Conservation (phyloP, 2,113 vertebrate genomes). For the Cinclus cinclus region DNA sequence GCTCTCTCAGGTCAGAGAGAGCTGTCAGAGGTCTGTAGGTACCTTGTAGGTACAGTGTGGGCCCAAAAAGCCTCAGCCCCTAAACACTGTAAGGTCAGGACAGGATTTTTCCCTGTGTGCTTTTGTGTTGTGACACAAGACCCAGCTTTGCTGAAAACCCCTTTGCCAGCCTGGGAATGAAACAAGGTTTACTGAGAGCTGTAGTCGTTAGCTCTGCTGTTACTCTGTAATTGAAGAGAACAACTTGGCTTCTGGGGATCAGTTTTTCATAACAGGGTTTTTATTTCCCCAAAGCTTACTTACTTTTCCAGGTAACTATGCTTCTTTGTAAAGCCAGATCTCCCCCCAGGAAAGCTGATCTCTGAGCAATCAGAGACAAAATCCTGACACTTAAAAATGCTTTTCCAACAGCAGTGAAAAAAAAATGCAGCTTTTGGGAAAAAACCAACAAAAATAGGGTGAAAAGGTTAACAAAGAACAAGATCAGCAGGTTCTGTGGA, state of each 20-base stretch:
- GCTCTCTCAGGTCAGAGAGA: neutral
- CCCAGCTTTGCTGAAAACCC: neutral
- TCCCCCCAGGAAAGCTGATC: neutral
- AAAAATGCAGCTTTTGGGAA: neutral
- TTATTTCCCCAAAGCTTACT: neutral
- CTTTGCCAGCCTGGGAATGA: neutral
- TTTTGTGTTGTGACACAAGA: neutral
- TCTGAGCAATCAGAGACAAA: neutral
- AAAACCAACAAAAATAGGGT: accelerated
- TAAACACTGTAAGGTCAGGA: accelerated
- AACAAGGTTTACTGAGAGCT: neutral
- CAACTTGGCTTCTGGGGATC: neutral
- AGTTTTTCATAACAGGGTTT: neutral
- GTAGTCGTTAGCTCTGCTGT: neutral
- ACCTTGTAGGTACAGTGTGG: neutral
- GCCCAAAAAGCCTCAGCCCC: accelerated
- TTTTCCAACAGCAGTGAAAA: neutral
- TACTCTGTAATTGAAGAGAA: neutral
- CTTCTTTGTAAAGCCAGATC: neutral
- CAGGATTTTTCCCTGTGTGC: neutral
- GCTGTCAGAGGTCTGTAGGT: neutral
- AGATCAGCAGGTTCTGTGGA: neutral
- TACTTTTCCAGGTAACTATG: neutral
- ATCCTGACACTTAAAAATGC: neutral
- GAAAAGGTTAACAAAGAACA: neutral